Percentiles rank a stretch among this genome's conserved stretches.
These are phyloP conservation scores for Oplegnathus fasciatus DNA, from an alignment of 2,113 vertebrate genomes.

Conservation along the genomic window DNA sequence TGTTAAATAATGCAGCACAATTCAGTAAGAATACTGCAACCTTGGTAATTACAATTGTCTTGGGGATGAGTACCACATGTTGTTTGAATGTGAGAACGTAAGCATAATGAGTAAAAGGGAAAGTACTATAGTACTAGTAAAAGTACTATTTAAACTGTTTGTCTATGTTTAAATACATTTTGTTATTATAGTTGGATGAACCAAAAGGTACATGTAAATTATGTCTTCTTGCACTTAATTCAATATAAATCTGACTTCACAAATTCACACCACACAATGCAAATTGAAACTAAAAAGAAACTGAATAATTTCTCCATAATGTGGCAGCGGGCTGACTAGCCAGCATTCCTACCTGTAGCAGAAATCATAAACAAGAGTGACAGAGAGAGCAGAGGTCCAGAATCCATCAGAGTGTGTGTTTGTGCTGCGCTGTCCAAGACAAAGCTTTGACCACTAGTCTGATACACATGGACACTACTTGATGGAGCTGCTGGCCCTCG, in stretches of 20 bases:
- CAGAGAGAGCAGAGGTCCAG: constrained; percentile 29
- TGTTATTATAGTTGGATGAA: background rate
- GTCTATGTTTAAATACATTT: background rate
- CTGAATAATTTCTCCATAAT: background rate
- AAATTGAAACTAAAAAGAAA: background rate
- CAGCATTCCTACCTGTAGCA: constrained; percentile 69
- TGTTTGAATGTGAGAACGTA: background rate
- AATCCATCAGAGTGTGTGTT: constrained; percentile 67
- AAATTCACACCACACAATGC: constrained; percentile 13
- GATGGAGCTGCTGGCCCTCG: constrained; percentile 38
- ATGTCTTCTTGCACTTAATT: background rate
- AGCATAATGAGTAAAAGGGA: background rate
- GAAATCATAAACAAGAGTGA: constrained; percentile 59
- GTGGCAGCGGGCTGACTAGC: background rate
- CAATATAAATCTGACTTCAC: background rate
- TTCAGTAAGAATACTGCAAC: background rate
- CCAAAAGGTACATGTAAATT: background rate
- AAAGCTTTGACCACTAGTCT: constrained; percentile 43
- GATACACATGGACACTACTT: constrained; percentile 28
- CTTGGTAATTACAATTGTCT: background rate
- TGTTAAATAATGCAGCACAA: background rate
- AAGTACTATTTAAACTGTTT: background rate
- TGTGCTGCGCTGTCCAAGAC: constrained; percentile 29
- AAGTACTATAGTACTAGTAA: background rate
- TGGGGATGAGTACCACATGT: background rate